These are phyloP conservation scores for Coryphaenoides rupestris DNA, from an alignment of 2,113 vertebrate genomes.

Conservation along the genomic window DNA sequence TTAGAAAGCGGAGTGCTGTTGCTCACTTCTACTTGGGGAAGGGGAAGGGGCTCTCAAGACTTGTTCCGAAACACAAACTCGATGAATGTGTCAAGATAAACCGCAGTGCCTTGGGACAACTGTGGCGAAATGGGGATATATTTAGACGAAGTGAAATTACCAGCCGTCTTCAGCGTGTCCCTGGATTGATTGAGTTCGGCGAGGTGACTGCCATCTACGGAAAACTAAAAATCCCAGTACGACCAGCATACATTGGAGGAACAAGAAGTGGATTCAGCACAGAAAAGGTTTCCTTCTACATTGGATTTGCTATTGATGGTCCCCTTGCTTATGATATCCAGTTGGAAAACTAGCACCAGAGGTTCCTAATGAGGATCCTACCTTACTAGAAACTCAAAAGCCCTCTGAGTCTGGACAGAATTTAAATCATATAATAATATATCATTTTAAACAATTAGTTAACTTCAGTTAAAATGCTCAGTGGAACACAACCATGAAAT, in stretches of 20 bases:
- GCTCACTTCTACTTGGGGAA: constrained; percentile 45
- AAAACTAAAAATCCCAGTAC: constrained; percentile 42
- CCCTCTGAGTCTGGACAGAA: too few relatives aligned
- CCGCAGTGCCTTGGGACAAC: constrained; percentile 21
- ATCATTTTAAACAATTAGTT: too few relatives aligned
- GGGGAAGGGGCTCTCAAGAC: constrained; percentile 28
- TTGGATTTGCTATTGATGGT: constrained; percentile 62
- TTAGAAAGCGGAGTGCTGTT: constrained; percentile 34
- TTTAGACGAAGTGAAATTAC: constrained; percentile 44
- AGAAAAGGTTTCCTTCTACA: constrained; percentile 61
- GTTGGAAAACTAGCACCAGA: constrained; percentile 30
- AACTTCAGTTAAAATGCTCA: too few relatives aligned
- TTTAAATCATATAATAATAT: too few relatives aligned
- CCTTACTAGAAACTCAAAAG: too few relatives aligned
- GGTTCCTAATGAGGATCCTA: not conserved
- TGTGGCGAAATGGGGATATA: constrained; percentile 54
- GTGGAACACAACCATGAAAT: too few relatives aligned
- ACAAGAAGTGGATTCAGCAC: constrained; percentile 51
- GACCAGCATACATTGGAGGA: constrained; percentile 28
- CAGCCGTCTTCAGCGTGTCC: constrained; percentile 33
- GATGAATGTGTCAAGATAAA: constrained; percentile 20
- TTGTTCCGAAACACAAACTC: constrained; percentile 42
- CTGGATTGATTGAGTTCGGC: constrained; percentile 36
- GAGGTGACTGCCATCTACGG: constrained; percentile 44
- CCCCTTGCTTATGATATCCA: constrained; percentile 56